Conservation (phyloP, 2,888 invertebrate genomes). For the Hartigia nigra region DNA sequence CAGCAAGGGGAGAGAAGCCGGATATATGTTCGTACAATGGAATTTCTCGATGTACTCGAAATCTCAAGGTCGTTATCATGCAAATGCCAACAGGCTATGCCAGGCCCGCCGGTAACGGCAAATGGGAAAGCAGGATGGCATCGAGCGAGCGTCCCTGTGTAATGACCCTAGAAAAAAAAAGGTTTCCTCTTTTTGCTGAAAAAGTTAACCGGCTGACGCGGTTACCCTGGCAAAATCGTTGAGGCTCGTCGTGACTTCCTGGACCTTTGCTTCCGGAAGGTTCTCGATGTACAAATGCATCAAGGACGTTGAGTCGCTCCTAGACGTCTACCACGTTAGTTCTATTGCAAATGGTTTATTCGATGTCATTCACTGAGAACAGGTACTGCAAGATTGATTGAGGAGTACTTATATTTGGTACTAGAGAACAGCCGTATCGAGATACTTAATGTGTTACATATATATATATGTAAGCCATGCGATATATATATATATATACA, state of each 20-base stretch:
- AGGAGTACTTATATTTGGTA: not conserved
- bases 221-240: not conserved
- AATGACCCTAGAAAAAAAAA: not conserved
- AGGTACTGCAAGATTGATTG: not conserved
- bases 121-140: not conserved
- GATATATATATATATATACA: too few relatives aligned
- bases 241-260: too few relatives aligned
- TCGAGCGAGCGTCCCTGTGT: not conserved
- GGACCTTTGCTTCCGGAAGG: too few relatives aligned
- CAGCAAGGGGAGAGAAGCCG: not conserved
- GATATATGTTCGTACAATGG: not conserved
- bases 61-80: slow-evolving; percentile 8
- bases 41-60: slow-evolving; percentile 3
- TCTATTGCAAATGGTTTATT: not conserved
- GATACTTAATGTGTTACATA: too few relatives aligned
- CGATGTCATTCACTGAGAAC: not conserved
- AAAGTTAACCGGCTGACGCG: not conserved
- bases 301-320: too few relatives aligned
- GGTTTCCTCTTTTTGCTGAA: not conserved
- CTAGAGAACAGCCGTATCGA: not conserved
- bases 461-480: too few relatives aligned
- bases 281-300: too few relatives aligned
- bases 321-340: too few relatives aligned
- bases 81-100: not conserved
- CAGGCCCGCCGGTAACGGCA: not conserved